Evolutionary conservation across 2,113 vertebrate species (phyloP).

Genomic region (Cottus gobio): DNA sequence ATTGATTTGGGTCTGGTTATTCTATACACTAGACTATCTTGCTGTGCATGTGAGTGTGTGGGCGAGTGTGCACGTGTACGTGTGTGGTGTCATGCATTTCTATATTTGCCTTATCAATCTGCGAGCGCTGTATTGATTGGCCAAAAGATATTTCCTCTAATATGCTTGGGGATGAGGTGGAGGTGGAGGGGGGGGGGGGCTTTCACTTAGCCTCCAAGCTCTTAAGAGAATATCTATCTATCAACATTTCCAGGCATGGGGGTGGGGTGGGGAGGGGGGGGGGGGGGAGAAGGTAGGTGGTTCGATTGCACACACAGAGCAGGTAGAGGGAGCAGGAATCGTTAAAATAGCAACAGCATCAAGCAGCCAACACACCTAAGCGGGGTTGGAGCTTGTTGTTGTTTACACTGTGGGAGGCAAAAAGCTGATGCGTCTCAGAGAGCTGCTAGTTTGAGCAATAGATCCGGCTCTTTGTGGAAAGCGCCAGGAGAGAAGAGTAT

Average conservation of each 20-base stretch:
- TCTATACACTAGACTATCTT: slow-evolving; percentile 56
- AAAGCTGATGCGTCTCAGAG: slow-evolving; percentile 56
- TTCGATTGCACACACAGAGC: slow-evolving; percentile 27
- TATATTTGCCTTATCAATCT: slow-evolving; percentile 72
- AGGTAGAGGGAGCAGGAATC: slow-evolving; percentile 24
- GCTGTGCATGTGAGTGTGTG: slow-evolving; percentile 23
- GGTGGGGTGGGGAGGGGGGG: neutral
- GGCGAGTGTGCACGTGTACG: slow-evolving; percentile 31
- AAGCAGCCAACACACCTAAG: slow-evolving; percentile 60
- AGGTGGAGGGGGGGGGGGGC: neutral
- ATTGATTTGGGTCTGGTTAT: slow-evolving; percentile 71
- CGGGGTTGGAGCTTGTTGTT: slow-evolving; percentile 52
- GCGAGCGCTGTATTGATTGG: slow-evolving; percentile 70
- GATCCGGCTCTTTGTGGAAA: slow-evolving; percentile 44
- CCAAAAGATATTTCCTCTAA: slow-evolving; percentile 74
- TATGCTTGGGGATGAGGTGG: slow-evolving; percentile 51
- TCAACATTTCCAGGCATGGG: slow-evolving; percentile 74
- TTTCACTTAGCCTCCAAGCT: slow-evolving; percentile 76
- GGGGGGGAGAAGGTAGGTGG: slow-evolving; percentile 48
- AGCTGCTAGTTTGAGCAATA: slow-evolving; percentile 56
- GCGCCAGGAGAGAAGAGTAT: slow-evolving; percentile 41
- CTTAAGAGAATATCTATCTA: slow-evolving; percentile 73
- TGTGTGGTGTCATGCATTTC: slow-evolving; percentile 33
- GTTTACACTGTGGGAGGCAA: slow-evolving; percentile 69
- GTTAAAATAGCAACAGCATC: slow-evolving; percentile 65